These are phyloP conservation scores for Herminia tarsipennalis DNA, from an alignment of 2,888 invertebrate genomes.

Conservation along the genomic window DNA sequence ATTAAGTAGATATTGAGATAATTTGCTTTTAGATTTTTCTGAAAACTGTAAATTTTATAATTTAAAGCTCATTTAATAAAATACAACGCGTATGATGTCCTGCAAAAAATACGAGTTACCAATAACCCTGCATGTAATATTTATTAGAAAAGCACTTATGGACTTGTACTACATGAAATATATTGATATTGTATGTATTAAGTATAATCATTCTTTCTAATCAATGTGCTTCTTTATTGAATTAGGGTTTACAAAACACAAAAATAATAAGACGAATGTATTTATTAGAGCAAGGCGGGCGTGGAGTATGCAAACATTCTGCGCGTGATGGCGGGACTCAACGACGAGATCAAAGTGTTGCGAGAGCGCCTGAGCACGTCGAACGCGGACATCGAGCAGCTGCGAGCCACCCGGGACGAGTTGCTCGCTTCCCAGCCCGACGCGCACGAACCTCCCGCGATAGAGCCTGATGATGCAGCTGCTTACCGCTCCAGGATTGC, in stretches of 20 bases:
- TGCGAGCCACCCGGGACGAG: slow-evolving; percentile 71
- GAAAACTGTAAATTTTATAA: too few species aligned
- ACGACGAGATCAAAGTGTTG: slow-evolving; percentile 77
- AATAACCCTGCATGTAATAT: too few species aligned
- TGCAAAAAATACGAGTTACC: too few species aligned
- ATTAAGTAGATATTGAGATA: too few species aligned
- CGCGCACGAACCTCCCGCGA: slow-evolving; percentile 39
- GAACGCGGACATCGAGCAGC: slow-evolving; percentile 65
- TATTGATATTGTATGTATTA: too few species aligned
- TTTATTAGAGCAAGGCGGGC: slow-evolving; percentile 66
- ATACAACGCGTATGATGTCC: too few species aligned
- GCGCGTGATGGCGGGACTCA: slow-evolving; percentile 78
- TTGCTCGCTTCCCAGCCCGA: slow-evolving; percentile 68
- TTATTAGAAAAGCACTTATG: too few species aligned
- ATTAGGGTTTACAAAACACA: neutral
- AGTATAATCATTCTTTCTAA: too few species aligned
- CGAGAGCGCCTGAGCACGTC: slow-evolving; percentile 65
- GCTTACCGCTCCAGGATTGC: slow-evolving; percentile 60
- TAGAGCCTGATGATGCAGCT: slow-evolving; percentile 58
- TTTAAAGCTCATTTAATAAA: too few species aligned
- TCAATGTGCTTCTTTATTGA: too few species aligned
- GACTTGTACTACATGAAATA: too few species aligned
- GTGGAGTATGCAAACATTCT: slow-evolving; percentile 78
- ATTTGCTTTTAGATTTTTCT: too few species aligned
- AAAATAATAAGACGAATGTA: slow-evolving; percentile 5